phyloP scores from a whole-genome alignment of 2,113 vertebrate genomes.

The Eptatretus burgeri region DNA sequence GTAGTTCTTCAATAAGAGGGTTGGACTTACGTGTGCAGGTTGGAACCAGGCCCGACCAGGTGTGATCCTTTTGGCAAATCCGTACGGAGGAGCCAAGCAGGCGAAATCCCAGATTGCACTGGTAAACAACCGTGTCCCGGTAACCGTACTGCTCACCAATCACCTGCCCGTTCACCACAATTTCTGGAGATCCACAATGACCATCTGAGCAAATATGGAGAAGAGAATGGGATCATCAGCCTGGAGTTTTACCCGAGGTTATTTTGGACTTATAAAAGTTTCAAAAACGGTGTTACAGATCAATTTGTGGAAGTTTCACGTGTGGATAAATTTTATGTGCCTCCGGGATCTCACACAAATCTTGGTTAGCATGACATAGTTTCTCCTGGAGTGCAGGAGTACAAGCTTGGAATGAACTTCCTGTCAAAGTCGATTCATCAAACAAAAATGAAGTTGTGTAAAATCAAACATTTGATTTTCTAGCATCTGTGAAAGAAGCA shows the following conservation, averaged over 20 bases:
- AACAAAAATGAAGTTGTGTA: no score
- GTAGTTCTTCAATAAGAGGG: background rate
- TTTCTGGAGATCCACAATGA: slow-evolving; percentile 58
- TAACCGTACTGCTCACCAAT: slow-evolving; percentile 83
- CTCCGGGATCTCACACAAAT: no score
- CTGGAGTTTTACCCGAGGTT: background rate
- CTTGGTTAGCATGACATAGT: no score
- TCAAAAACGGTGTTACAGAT: no score
- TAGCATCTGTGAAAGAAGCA: no score
- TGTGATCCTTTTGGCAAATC: slow-evolving; percentile 90
- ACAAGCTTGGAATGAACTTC: no score
- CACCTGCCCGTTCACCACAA: slow-evolving; percentile 76
- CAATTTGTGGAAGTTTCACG: no score
- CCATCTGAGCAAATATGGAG: slow-evolving; percentile 22
- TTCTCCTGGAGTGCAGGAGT: no score
- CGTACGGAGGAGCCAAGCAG: slow-evolving; percentile 79
- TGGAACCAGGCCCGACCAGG: slow-evolving; percentile 67
- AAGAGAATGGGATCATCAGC: background rate
- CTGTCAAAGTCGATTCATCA: no score
- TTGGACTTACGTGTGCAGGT: slow-evolving; percentile 81
- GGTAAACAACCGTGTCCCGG: slow-evolving; percentile 78
- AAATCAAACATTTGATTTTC: no score
- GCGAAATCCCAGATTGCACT: slow-evolving; percentile 69
- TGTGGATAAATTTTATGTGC: no score
- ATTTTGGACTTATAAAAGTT: no score